These are phyloP conservation scores for Ptychadena robeensis DNA, from an alignment of 2,797 vertebrate species.

Conservation along the genomic window DNA sequence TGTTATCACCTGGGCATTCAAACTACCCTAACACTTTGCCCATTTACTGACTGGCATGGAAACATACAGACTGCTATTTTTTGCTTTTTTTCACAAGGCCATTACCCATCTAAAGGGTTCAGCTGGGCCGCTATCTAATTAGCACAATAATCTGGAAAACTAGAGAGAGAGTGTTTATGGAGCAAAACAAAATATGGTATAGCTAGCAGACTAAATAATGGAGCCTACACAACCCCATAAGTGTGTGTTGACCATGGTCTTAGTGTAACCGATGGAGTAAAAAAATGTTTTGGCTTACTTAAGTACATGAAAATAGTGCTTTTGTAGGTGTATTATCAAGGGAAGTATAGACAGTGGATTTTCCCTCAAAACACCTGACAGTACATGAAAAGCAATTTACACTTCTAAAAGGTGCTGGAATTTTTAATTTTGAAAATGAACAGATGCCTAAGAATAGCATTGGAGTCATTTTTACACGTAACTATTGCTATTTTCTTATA, in stretches of 20 bases:
- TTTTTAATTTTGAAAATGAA: neutral
- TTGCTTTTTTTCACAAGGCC: slow-evolving; percentile 34
- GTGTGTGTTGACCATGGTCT: slow-evolving; percentile 36
- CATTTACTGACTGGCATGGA: slow-evolving; percentile 46
- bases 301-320: slow-evolving; percentile 21
- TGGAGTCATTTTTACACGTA: too few species aligned
- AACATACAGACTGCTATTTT: slow-evolving; percentile 36
- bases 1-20: slow-evolving; percentile 55
- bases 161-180: slow-evolving; percentile 31
- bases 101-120: slow-evolving; percentile 54
- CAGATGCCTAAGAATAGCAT: too few species aligned
- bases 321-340: neutral
- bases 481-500: too few species aligned
- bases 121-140: slow-evolving; percentile 39
- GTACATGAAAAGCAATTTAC: neutral
- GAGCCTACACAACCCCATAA: slow-evolving; percentile 45
- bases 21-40: slow-evolving; percentile 43
- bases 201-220: slow-evolving; percentile 42
- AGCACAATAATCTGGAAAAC: slow-evolving; percentile 50
- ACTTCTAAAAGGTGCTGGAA: neutral
- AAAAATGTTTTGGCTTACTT: slow-evolving; percentile 18
- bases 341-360: neutral
- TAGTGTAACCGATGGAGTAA: slow-evolving; percentile 16
- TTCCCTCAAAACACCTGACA: neutral
- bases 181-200: slow-evolving; percentile 41